phyloP scores from a whole-genome alignment of 2,797 vertebrate species.

The Takifugu rubripes region DNA sequence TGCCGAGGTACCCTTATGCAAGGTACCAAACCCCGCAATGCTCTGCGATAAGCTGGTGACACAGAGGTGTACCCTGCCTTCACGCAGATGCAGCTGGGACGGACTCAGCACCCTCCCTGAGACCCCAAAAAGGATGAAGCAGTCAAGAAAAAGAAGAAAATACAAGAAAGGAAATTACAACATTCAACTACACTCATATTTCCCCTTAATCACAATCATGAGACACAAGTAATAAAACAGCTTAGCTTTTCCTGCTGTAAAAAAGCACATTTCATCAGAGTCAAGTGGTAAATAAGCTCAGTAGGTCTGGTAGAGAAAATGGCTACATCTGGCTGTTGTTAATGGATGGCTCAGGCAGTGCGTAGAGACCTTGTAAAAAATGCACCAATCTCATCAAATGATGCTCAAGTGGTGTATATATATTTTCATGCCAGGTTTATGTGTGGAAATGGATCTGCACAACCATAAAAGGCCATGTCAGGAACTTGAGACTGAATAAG shows the following conservation, averaged over 20 bases:
- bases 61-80: no score
- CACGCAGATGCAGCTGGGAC: no score
- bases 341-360: not conserved
- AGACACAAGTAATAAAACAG: not conserved
- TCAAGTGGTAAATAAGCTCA: not conserved
- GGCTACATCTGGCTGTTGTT: not conserved
- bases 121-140: no score
- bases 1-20: no score
- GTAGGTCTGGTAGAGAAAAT: not conserved
- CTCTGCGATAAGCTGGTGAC: no score
- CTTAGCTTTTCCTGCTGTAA: not conserved
- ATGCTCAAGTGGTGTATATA: slow-evolving; percentile 7
- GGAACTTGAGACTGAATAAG: slow-evolving; percentile 21
- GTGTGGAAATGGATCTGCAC: slow-evolving; percentile 26
- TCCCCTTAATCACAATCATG: no score
- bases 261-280: slow-evolving; percentile 2
- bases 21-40: no score
- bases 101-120: no score
- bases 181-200: no score
- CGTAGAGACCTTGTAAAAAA: slow-evolving; percentile 23
- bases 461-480: slow-evolving; percentile 55
- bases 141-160: no score
- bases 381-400: slow-evolving; percentile 7
- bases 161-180: no score
- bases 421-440: slow-evolving; percentile 51